Conservation (phyloP, 2,797 vertebrate species). For the Oryzias dopingdopingensis region DNA sequence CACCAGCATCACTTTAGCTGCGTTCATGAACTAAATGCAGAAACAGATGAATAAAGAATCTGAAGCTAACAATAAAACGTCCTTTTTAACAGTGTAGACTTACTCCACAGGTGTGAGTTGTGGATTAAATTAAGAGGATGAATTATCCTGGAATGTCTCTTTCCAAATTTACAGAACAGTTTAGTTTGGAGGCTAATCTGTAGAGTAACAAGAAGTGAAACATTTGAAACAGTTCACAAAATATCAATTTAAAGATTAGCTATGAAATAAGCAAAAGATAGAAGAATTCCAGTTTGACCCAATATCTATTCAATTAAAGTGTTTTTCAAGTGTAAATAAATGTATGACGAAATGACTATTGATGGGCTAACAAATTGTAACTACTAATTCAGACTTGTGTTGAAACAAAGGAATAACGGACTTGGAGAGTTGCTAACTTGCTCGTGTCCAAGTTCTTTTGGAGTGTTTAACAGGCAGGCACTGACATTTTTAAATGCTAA, state of each 20-base stretch:
- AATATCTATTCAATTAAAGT: no score
- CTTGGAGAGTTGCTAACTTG: slow-evolving; percentile 38
- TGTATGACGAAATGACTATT: slow-evolving; percentile 13
- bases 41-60: slow-evolving; percentile 5
- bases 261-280: no score
- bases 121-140: background rate
- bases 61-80: slow-evolving; percentile 19
- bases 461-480: slow-evolving; percentile 47
- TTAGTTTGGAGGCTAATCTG: slow-evolving; percentile 3
- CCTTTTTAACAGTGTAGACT: slow-evolving; percentile 21
- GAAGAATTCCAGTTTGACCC: no score
- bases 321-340: background rate
- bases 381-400: slow-evolving; percentile 35
- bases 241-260: no score
- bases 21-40: slow-evolving; percentile 25
- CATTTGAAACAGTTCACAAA: no score
- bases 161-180: slow-evolving; percentile 21
- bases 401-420: slow-evolving; percentile 34
- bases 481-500: slow-evolving; percentile 39
- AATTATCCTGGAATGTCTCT: slow-evolving; percentile 41
- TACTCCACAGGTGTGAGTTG: slow-evolving; percentile 9
- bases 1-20: slow-evolving; percentile 29
- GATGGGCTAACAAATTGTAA: slow-evolving; percentile 32
- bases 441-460: slow-evolving; percentile 52
- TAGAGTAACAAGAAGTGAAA: no score